phyloP scores from a whole-genome alignment of 2,797 vertebrate species.

The Scyliorhinus canicula region DNA sequence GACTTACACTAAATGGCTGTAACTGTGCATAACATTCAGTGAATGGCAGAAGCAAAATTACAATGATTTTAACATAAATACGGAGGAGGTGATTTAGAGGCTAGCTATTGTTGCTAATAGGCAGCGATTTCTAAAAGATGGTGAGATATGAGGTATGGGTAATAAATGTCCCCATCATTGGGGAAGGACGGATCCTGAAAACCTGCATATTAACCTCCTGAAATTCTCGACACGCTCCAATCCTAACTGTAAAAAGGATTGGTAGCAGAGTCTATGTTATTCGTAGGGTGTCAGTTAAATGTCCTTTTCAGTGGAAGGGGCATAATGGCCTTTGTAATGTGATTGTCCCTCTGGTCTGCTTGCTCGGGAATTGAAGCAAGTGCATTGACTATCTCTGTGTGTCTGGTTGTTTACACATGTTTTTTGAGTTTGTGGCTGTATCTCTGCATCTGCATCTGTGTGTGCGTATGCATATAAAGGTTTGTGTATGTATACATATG shows the following conservation, averaged over 20 bases:
- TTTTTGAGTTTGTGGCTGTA: too few relatives aligned
- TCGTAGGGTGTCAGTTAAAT: background rate
- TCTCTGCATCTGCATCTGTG: too few relatives aligned
- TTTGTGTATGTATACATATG: too few relatives aligned
- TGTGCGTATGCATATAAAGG: too few relatives aligned
- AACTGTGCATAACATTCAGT: conserved; percentile 5
- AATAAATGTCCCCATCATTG: conserved; percentile 6
- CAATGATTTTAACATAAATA: conserved; percentile 20
- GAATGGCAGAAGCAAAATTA: background rate
- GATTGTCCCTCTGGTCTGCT: background rate
- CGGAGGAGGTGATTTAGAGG: background rate
- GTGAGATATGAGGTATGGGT: background rate
- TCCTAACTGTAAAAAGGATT: background rate
- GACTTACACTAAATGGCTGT: conserved; percentile 9
- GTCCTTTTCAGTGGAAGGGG: background rate
- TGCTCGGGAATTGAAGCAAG: background rate
- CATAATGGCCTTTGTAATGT: background rate
- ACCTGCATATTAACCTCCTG: background rate
- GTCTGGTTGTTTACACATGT: too few relatives aligned
- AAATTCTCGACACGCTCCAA: background rate
- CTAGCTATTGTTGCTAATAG: background rate
- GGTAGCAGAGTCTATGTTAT: background rate
- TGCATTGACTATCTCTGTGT: background rate
- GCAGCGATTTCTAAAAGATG: background rate
- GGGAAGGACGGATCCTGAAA: background rate